Evolutionary conservation across 2,888 invertebrate species (phyloP).

Genomic region (Trissoscelio sp.): DNA sequence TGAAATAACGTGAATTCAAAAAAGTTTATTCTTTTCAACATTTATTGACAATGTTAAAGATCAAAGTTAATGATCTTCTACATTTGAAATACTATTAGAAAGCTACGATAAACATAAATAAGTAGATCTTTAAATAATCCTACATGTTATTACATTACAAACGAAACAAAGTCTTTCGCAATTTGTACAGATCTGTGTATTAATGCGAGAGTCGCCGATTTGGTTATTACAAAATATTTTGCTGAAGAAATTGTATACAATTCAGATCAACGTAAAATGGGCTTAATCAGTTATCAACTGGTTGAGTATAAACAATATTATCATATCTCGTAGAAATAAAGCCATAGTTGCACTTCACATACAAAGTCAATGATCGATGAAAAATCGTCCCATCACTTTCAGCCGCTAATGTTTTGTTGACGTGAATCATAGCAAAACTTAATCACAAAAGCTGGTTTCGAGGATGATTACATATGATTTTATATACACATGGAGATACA

Average conservation of each 20-base stretch:
- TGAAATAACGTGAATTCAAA: neutral
- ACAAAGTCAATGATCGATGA: conserved; percentile 41
- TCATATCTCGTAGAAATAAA: conserved; percentile 32
- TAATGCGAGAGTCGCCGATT: conserved; percentile 12
- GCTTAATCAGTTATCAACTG: conserved; percentile 43
- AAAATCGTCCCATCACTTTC: conserved; percentile 19
- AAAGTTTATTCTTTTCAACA: neutral
- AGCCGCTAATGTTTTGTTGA: conserved; percentile 24
- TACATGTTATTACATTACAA: conserved; percentile 16
- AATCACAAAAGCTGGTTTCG: conserved; percentile 13
- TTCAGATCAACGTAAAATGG: conserved; percentile 53
- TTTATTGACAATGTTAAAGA: conserved; percentile 54
- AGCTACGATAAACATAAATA: conserved; percentile 47
- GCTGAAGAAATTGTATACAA: conserved; percentile 37
- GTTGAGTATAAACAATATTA: conserved; percentile 45
- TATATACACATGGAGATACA: conserved; percentile 30
- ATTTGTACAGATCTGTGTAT: conserved; percentile 66
- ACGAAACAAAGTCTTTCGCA: conserved; percentile 44
- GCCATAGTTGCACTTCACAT: conserved; percentile 4
- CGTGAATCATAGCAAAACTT: neutral
- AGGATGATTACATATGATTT: conserved; percentile 9
- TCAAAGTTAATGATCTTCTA: conserved; percentile 32
- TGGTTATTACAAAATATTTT: conserved; percentile 39
- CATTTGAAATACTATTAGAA: conserved; percentile 63
- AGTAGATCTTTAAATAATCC: conserved; percentile 44